Evolutionary conservation across 1,140 invertebrate genomes (phyloP).

Genomic region (Drosophila lacertosa): DNA sequence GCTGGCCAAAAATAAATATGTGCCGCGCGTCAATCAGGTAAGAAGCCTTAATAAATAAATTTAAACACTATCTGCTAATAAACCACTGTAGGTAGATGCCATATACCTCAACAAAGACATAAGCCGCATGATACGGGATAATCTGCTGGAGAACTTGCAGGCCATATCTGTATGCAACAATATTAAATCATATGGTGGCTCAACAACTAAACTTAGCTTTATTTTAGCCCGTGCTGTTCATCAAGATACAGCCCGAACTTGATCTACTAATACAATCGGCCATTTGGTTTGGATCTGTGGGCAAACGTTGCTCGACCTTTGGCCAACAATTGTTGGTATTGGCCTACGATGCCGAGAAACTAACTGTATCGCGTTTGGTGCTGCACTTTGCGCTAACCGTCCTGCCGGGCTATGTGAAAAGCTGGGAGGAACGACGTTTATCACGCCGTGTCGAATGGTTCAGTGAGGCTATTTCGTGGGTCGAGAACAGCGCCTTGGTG

Average conservation of each 20-base stretch:
- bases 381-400: slow-evolving; percentile 86
- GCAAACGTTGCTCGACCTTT: slow-evolving; percentile 85
- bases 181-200: background rate
- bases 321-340: slow-evolving; percentile 87
- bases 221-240: slow-evolving; percentile 84
- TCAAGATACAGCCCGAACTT: slow-evolving; percentile 86
- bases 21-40: slow-evolving; percentile 84
- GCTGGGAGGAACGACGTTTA: slow-evolving; percentile 85
- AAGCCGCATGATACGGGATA: slow-evolving; percentile 85
- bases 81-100: slow-evolving; percentile 85
- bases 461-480: slow-evolving; percentile 84
- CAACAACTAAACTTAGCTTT: background rate
- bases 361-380: slow-evolving; percentile 85
- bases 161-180: slow-evolving; percentile 85
- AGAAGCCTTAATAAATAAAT: slow-evolving; percentile 29
- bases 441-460: slow-evolving; percentile 84
- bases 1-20: slow-evolving; percentile 76
- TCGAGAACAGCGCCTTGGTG: slow-evolving; percentile 85
- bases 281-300: slow-evolving; percentile 86
- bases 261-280: slow-evolving; percentile 86
- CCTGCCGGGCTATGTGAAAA: slow-evolving; percentile 85
- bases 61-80: background rate
- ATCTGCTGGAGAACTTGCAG: slow-evolving; percentile 85
- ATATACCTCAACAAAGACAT: slow-evolving; percentile 86
- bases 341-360: slow-evolving; percentile 85